Evolutionary conservation across 2,113 vertebrate genomes (phyloP), one percentile per base, ranked within the genome.

Genomic region (Mobula hypostoma): DNA sequence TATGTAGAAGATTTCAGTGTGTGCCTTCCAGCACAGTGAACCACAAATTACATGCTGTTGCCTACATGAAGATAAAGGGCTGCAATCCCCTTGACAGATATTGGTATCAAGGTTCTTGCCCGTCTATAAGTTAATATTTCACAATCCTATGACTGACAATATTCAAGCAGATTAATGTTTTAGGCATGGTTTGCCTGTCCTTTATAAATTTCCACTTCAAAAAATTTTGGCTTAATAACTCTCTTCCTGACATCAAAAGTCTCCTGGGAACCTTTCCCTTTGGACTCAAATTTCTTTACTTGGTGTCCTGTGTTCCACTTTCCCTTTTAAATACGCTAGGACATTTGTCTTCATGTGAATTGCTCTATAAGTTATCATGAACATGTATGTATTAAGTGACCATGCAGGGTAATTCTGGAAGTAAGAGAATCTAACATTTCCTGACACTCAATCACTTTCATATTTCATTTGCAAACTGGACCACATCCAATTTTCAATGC

Each of bases 401-500:
- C 58, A 88, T n/a, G 27, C 61, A 88, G 27, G 14, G 61, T 32
- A 87, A 87, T 58, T 6, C 61, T n/a, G 61, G 27, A 87, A 61
- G 83, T 61, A 66, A 66, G 14, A 29, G 58, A n/a, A 32, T 88
- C 61, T 88, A 66, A 68, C n/a, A 90, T 68, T 68, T 90, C 85
- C 63, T 90, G 15, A 90, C 61, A 90, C 61, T 32, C 85, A 21
- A 66, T 90, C 63, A 68, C n/a, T 88, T 66, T 63, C 61, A 90
- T 68, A 63, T 32, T 88, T 66, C 56, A 88, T 88, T 85, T 90
- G 85, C n/a, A 90, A 32, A 90, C n/a, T 90, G 85, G 85, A 66
- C 15, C n/a, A 17, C n/a, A 66, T 90, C 61, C 61, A 90, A n/a
- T 90, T 15, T 19, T 68, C 85, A 68, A 19, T 90, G 85, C n/a